A percentile compares a stretch with the other conserved stretches of the same genome.
These are phyloP conservation scores for Amphiura filiformis DNA, from an alignment of 35 echinoderm and acorn worm genomes.

Conservation along the genomic window DNA sequence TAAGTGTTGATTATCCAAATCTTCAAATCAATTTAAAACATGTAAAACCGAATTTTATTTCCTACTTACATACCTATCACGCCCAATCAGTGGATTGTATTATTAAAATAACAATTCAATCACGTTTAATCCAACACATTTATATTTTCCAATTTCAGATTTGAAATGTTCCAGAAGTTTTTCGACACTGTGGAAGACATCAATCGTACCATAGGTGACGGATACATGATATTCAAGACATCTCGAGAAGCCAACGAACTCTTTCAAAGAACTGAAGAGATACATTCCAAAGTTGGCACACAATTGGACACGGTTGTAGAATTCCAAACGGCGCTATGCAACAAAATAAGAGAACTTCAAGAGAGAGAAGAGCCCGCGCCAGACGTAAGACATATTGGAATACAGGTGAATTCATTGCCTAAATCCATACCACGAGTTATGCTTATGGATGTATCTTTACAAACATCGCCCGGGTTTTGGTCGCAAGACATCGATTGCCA, in stretches of 20 bases:
- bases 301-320: not conserved
- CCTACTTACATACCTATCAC: too few species aligned
- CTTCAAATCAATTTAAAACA: too few species aligned
- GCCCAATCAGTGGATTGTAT: too few species aligned
- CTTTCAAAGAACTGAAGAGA: not conserved
- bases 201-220: not conserved
- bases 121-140: too few species aligned
- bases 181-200: not conserved
- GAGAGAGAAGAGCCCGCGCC: not conserved
- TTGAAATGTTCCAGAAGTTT: constrained; percentile 1
- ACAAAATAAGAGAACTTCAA: not conserved
- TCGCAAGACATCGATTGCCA: not conserved
- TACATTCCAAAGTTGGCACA: not conserved
- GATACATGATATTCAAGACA: not conserved
- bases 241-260: constrained; percentile 2
- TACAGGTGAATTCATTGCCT: not conserved
- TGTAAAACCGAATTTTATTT: too few species aligned
- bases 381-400: not conserved
- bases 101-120: too few species aligned
- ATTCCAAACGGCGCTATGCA: not conserved
- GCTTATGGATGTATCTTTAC: not conserved
- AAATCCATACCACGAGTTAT: not conserved
- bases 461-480: not conserved
- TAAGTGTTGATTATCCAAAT: too few species aligned
- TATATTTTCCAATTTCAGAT: not conserved